A percentile compares a stretch with the other conserved stretches of the same genome.
Evolutionary conservation across 2,888 invertebrate species (phyloP).

Genomic region (Danaus chrysippus): DNA sequence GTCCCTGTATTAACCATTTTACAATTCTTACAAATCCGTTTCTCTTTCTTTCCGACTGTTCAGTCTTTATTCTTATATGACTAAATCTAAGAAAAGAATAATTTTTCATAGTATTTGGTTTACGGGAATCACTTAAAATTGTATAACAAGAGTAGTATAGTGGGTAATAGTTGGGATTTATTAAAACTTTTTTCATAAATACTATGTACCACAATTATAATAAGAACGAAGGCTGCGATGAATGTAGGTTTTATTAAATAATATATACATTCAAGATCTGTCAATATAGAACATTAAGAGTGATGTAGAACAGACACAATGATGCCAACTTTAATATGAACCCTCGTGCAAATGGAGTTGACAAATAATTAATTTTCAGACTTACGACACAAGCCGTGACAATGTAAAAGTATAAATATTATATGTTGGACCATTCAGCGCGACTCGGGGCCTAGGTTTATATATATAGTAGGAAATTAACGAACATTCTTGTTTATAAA

Average conservation of each 20-base stretch:
- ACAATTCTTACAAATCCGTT: too few species aligned
- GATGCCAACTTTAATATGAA: not conserved
- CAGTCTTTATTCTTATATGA: too few species aligned
- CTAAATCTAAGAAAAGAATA: too few species aligned
- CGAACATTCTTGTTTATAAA: not conserved
- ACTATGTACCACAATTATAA: too few species aligned
- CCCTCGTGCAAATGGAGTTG: not conserved
- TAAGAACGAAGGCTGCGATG: not conserved
- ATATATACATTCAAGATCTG: not conserved
- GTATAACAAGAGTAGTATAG: too few species aligned
- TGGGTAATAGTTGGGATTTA: too few species aligned
- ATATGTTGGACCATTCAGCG: not conserved
- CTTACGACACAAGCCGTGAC: not conserved
- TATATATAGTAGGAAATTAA: not conserved
- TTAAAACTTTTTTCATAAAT: too few species aligned
- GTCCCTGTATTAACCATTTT: too few species aligned
- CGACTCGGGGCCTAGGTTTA: not conserved
- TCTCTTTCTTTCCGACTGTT: too few species aligned
- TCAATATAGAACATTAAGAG: not conserved
- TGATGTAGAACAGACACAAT: not conserved
- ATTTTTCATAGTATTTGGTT: too few species aligned
- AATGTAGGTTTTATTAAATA: not conserved
- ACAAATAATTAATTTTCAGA: constrained; percentile 1
- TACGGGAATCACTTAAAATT: too few species aligned
- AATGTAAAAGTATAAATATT: not conserved